Base-by-base conservation (phyloP, 2,888 invertebrate species). In the Acanthosoma haemorrhoidale region DNA sequence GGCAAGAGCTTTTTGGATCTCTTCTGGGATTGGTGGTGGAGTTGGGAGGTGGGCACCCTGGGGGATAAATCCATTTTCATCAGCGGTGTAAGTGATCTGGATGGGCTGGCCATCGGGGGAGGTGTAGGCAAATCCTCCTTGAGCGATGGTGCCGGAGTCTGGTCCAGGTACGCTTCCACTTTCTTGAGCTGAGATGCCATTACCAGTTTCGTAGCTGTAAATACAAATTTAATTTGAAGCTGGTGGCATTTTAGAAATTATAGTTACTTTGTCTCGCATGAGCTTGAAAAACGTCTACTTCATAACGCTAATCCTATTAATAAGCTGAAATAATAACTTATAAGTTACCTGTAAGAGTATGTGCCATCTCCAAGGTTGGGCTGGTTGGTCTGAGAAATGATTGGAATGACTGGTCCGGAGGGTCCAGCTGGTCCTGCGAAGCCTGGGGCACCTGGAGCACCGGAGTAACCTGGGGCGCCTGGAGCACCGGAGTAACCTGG, bases 41-140 rank as follows among this genome's bases (percentile, higher is more conserved):
- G 79, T 78, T 4, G 81, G 81, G 31, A 81, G 75, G 73, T 81
- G 81, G 32, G 76, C 79, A 36, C 81, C 88, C 79, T 82, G 79
- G 31, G 88, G 84, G 73, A 85, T 85, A 83, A 86, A 89, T 71
- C 89, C 89, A 74, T 87, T 85, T 78, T 88, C 88, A 75, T 89
- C 87, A 74, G 89, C 88, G 70, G 83, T 77, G 79, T 88, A 89
- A 58, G 81, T 79, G 71, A 88, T 78, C n/a, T 80, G 77, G 75
- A 87, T 81, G 13, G 81, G 81, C 51, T 83, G 80, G n/a, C 89
- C 89, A 74, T 88, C 88, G 13, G 86, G 86, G 25, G 85, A 83
- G 4, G 88, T 85, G 77, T 91, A 91, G 0, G 90, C 85, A 78
- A 86, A 90, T 41, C 88, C 87, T 51, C 91, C 91, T 78, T 89